These are phyloP conservation scores for Drosophila pallidifrons DNA, from an alignment of 1,140 invertebrate species.

Conservation along the genomic window DNA sequence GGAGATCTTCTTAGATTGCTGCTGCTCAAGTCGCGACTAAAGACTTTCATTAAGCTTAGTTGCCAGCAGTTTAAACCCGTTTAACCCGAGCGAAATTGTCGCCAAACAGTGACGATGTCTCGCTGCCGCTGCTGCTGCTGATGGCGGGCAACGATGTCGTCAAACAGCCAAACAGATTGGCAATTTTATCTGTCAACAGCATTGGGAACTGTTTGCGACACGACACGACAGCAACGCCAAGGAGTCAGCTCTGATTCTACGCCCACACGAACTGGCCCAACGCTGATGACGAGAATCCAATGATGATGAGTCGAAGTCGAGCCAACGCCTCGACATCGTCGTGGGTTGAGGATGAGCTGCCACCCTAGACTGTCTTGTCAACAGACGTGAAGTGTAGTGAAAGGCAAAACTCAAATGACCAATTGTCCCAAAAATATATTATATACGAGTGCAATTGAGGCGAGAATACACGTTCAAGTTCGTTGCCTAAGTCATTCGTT, in stretches of 20 bases:
- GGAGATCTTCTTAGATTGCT: slow-evolving; percentile 51
- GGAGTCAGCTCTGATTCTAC: slow-evolving; percentile 23
- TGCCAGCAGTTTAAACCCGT: slow-evolving; percentile 74
- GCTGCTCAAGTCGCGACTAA: slow-evolving; percentile 53
- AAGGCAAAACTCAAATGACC: slow-evolving; percentile 52
- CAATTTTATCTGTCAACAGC: slow-evolving; percentile 82
- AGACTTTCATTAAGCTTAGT: slow-evolving; percentile 81
- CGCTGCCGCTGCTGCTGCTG: not conserved
- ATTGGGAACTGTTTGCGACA: slow-evolving; percentile 51
- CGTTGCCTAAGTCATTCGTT: slow-evolving; percentile 49
- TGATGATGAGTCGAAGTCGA: slow-evolving; percentile 19
- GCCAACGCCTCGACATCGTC: slow-evolving; percentile 17
- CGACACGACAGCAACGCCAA: slow-evolving; percentile 13
- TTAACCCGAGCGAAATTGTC: slow-evolving; percentile 77
- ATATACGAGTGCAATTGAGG: slow-evolving; percentile 1
- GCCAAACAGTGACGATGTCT: slow-evolving; percentile 32
- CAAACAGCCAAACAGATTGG: slow-evolving; percentile 60
- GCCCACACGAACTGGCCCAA: slow-evolving; percentile 61
- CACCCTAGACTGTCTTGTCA: slow-evolving; percentile 18
- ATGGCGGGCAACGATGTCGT: slow-evolving; percentile 30
- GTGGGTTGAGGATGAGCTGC: slow-evolving; percentile 18
- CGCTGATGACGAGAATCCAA: slow-evolving; percentile 25
- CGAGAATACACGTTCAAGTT: slow-evolving; percentile 29
- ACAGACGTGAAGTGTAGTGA: slow-evolving; percentile 34
- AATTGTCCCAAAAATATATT: slow-evolving; percentile 14